Percentiles rank a stretch among this genome's conserved stretches.
These are phyloP conservation scores for Drosophila borealis DNA, from an alignment of 2,888 invertebrate genomes.

Conservation along the genomic window DNA sequence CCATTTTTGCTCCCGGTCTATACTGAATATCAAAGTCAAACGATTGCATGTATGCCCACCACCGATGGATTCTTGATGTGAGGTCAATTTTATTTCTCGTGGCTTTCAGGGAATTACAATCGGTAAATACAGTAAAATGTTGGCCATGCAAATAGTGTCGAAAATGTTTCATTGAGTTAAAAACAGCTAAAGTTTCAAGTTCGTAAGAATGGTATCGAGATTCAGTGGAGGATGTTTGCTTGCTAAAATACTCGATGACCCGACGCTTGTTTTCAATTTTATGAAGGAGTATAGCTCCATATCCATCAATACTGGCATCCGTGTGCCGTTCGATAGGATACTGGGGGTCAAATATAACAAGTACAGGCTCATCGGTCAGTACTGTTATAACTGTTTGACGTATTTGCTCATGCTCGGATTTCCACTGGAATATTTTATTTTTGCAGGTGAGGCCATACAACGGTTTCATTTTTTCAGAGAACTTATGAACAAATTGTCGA, in stretches of 20 bases:
- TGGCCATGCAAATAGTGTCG: not conserved
- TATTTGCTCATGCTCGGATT: too few species aligned
- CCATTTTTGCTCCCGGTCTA: not conserved
- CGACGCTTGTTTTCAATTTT: not conserved
- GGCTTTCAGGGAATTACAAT: not conserved
- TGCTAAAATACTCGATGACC: not conserved
- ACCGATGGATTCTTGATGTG: not conserved
- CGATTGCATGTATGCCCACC: not conserved
- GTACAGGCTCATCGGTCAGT: too few species aligned
- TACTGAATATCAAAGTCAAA: not conserved
- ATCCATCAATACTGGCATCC: not conserved
- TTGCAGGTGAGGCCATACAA: too few species aligned
- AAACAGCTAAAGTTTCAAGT: too few species aligned
- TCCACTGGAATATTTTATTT: too few species aligned
- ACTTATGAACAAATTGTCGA: too few species aligned
- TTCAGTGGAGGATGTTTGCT: not conserved
- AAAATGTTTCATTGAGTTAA: not conserved
- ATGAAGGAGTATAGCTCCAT: not conserved
- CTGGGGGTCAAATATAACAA: too few species aligned
- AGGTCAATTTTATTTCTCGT: not conserved
- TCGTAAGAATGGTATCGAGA: not conserved
- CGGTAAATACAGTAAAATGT: not conserved
- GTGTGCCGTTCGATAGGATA: not conserved
- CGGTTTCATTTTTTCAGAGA: too few species aligned
- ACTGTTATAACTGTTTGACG: too few species aligned